Evolutionary conservation across 35 echinoderm and acorn worm genomes (phyloP).

Genomic region (Holothuria glaberrima): DNA sequence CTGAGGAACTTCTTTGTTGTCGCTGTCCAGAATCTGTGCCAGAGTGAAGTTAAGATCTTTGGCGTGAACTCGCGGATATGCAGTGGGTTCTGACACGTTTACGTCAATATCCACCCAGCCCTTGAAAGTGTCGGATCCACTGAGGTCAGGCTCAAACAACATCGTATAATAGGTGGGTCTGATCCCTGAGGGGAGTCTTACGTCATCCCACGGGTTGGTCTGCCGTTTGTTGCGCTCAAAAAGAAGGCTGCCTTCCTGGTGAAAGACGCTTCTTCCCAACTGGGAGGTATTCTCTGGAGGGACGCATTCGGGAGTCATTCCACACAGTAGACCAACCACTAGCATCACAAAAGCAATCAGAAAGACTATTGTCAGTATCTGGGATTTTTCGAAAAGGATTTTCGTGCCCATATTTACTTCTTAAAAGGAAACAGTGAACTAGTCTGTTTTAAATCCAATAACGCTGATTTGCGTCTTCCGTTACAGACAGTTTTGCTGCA

Average conservation of each 20-base stretch:
- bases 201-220: conserved; percentile 54
- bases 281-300: neutral
- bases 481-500: no score
- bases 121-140: conserved; percentile 60
- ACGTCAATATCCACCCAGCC: conserved; percentile 67
- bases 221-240: neutral
- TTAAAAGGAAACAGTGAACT: no score
- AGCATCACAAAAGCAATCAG: conserved; percentile 35
- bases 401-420: neutral
- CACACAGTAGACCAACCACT: conserved; percentile 74
- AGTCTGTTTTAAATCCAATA: no score
- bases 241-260: neutral
- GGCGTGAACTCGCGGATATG: conserved; percentile 72
- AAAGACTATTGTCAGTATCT: conserved; percentile 45
- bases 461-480: no score
- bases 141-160: conserved; percentile 71
- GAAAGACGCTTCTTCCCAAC: neutral
- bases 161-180: conserved; percentile 68
- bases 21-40: conserved; percentile 38
- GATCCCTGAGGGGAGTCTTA: conserved; percentile 66
- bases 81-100: neutral
- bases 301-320: conserved; percentile 52
- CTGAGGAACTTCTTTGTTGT: neutral
- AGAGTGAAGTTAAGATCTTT: conserved; percentile 60
- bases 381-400: conserved; percentile 1